These are phyloP conservation scores for Cyclophora punctaria DNA, from an alignment of 2,888 invertebrate species.

Conservation along the genomic window DNA sequence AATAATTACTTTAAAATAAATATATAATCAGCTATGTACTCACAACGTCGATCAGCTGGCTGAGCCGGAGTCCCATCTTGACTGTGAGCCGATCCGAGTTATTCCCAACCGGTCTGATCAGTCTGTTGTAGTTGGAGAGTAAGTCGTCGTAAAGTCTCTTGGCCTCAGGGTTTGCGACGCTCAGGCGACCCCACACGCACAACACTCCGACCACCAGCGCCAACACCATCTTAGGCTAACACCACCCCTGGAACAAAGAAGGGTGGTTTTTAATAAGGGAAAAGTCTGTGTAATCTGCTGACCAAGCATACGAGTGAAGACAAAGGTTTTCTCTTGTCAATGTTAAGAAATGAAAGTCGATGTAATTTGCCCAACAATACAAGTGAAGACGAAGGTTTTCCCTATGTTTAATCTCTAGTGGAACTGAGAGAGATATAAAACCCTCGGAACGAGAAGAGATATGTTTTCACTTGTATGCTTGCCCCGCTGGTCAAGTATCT, in stretches of 20 bases:
- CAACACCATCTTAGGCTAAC: conserved; percentile 90
- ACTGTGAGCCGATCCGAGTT: conserved; percentile 95
- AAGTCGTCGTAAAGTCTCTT: conserved; percentile 97
- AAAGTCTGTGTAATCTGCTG: too few species aligned
- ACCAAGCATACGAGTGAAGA: too few species aligned
- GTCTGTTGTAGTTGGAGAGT: conserved; percentile 94
- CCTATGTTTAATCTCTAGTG: too few species aligned
- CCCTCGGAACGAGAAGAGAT: too few species aligned
- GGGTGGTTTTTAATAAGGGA: too few species aligned
- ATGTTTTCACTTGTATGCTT: too few species aligned
- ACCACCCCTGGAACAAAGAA: conserved; percentile 80
- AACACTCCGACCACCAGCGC: conserved; percentile 81
- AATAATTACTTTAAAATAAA: neutral
- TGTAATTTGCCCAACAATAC: too few species aligned
- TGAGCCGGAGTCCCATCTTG: conserved; percentile 93
- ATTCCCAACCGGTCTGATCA: conserved; percentile 95
- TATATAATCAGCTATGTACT: conserved; percentile 57
- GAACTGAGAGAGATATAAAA: too few species aligned
- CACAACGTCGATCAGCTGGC: conserved; percentile 94
- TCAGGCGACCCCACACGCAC: conserved; percentile 86
- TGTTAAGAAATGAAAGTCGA: too few species aligned
- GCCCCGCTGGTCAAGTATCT: too few species aligned
- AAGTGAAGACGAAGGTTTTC: too few species aligned
- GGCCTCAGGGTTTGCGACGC: conserved; percentile 92
- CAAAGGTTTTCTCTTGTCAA: too few species aligned